Percentiles rank a stretch among this genome's conserved stretches.
Evolutionary conservation across 2,797 vertebrate species (phyloP).

Genomic region (Cyprinodon diabolis): DNA sequence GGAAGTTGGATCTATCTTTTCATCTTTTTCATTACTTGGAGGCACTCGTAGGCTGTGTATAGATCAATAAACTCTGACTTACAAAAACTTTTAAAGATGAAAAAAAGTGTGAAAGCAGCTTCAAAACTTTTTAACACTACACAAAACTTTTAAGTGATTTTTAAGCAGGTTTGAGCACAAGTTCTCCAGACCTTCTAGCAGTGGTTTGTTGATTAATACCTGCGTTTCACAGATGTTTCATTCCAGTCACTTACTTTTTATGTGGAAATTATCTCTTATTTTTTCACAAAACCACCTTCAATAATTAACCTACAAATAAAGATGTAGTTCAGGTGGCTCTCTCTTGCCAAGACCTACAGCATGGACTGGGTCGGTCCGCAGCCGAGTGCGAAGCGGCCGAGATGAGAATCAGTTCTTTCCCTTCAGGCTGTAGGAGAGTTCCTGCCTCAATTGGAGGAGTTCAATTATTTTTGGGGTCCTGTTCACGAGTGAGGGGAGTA

Average conservation of each 20-base stretch:
- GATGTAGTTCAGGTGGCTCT: too few species aligned
- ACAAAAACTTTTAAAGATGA: too few species aligned
- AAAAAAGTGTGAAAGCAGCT: neutral
- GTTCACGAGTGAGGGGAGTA: too few species aligned
- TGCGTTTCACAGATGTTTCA: neutral
- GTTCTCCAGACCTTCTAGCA: neutral
- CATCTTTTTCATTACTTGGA: neutral
- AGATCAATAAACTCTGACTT: neutral
- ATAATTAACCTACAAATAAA: neutral
- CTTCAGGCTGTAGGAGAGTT: too few species aligned
- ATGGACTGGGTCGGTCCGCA: too few species aligned
- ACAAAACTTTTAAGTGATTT: neutral
- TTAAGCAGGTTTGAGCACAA: constrained; percentile 1
- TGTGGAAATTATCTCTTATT: neutral
- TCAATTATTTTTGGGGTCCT: too few species aligned
- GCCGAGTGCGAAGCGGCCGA: too few species aligned
- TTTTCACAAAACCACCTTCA: neutral
- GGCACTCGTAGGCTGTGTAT: neutral
- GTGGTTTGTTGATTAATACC: neutral
- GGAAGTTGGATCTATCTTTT: neutral
- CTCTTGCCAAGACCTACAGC: too few species aligned
- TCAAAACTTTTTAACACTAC: neutral
- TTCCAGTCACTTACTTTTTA: neutral
- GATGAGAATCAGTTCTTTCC: too few species aligned
- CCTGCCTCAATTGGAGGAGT: too few species aligned